Evolutionary conservation across 2,113 vertebrate species (phyloP), one percentile per base, ranked within the genome.

Genomic region (Limnothrissa miodon): DNA sequence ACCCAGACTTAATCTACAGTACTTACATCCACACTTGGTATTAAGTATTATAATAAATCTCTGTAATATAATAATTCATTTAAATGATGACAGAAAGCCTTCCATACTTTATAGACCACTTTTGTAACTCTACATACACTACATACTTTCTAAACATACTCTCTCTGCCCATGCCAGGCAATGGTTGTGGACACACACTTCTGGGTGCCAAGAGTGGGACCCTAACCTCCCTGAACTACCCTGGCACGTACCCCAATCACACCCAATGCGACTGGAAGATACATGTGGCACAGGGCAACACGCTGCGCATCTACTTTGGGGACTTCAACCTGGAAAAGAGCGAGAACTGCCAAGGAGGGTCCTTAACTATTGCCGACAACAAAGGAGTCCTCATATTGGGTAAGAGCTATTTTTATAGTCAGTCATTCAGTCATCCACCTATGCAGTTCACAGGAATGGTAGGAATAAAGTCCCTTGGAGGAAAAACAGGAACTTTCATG

Each of bases 261-360:
- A 91, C 93, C 1, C 84, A 84, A 82, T 97, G 96, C 39, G 89
- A 82, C 80, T 97, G 96, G 96, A 88, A 0, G 87, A 89, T 97
- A 10, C 91, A 56, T 0, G 92, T 92, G 0, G 88, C 93, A 0
- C 74, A 85, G 0, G 95, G 94, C 23, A 92, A 88, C 74, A 93
- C 84, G 11, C 91, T 97, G 1, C 88, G 86, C 21, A 90, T 97
- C 83, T 88, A 89, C 13, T 96, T 97, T 0, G 96, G 95, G 21
- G 96, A 97, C 81, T 93, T 97, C 80, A 95, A 97, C 87, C 87
- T 97, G 42, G 96, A 97, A 83, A 85, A 90, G 80, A 95, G 95
- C 0, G 91, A 93, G 1, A 84, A 25, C 86, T 97, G 96, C 56
- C 82, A 86, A 56, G 92, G 87, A n/a, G 95, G 95, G 79, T 96